Conservation (phyloP, 2,888 invertebrate genomes). For the Volucella inflata region DNA sequence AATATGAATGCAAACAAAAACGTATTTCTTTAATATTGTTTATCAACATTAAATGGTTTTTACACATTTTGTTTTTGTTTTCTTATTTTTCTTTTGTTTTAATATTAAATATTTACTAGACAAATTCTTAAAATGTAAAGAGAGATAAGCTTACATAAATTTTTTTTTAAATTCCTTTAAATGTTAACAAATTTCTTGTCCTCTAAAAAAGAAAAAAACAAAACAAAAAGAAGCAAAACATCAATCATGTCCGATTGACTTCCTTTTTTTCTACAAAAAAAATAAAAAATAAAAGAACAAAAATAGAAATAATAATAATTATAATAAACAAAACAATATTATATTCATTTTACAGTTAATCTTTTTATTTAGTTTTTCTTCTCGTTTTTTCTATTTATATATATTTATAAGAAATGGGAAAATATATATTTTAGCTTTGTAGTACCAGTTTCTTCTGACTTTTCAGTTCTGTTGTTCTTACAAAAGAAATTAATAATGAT, state of each 20-base stretch:
- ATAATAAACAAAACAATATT: too few species aligned
- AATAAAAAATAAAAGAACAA: neutral
- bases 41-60: constrained; percentile 21
- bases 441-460: constrained; percentile 42
- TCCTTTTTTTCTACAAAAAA: constrained; percentile 31
- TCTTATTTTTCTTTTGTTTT: constrained; percentile 10
- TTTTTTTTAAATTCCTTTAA: constrained; percentile 39
- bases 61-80: too few species aligned
- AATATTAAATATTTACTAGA: constrained; percentile 66
- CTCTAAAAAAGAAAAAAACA: constrained; percentile 28
- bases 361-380: constrained; percentile 67
- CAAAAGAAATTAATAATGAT: constrained; percentile 38
- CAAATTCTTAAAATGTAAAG: constrained; percentile 63
- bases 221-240: neutral
- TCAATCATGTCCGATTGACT: constrained; percentile 27
- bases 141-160: constrained; percentile 69
- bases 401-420: constrained; percentile 68
- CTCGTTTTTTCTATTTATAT: constrained; percentile 51
- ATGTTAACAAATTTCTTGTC: constrained; percentile 49
- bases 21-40: constrained; percentile 24
- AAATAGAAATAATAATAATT: too few species aligned
- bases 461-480: constrained; percentile 68
- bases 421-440: constrained; percentile 69
- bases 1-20: constrained; percentile 25
- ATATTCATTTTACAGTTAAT: constrained; percentile 46